These are phyloP conservation scores for Cirrhinus molitorella DNA, from an alignment of 2,797 vertebrate species.

Conservation along the genomic window DNA sequence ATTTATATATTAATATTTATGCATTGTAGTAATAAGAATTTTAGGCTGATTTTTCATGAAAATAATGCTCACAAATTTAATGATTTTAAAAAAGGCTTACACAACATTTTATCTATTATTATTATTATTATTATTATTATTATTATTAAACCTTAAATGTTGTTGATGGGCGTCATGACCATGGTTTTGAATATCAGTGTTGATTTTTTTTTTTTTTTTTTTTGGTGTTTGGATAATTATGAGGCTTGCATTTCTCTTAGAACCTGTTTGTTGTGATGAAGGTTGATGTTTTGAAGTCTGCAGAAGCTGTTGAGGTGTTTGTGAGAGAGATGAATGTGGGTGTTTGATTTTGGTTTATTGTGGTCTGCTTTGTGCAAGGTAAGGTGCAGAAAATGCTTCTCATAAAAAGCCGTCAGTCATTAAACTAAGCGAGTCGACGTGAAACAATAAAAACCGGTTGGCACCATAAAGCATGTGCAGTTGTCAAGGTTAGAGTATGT, in stretches of 20 bases:
- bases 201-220: not conserved
- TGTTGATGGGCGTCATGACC: not conserved
- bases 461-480: slow-evolving; percentile 31
- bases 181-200: not conserved
- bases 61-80: too few relatives aligned
- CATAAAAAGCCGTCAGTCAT: slow-evolving; percentile 30
- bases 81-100: not conserved
- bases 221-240: not conserved
- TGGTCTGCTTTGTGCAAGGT: not conserved
- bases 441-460: slow-evolving; percentile 38
- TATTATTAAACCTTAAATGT: not conserved
- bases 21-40: too few relatives aligned
- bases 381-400: not conserved
- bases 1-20: too few relatives aligned
- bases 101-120: too few relatives aligned
- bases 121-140: not conserved
- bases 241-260: not conserved
- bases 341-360: not conserved
- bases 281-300: not conserved
- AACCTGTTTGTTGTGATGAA: not conserved
- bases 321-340: slow-evolving; percentile 5
- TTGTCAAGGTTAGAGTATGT: slow-evolving; percentile 40
- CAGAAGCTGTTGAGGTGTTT: not conserved
- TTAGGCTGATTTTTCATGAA: too few relatives aligned
- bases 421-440: slow-evolving; percentile 38